Percentiles rank a stretch among this genome's conserved stretches.
Evolutionary conservation across 2,888 invertebrate species (phyloP).

Genomic region (Limnephilus rhombicus): DNA sequence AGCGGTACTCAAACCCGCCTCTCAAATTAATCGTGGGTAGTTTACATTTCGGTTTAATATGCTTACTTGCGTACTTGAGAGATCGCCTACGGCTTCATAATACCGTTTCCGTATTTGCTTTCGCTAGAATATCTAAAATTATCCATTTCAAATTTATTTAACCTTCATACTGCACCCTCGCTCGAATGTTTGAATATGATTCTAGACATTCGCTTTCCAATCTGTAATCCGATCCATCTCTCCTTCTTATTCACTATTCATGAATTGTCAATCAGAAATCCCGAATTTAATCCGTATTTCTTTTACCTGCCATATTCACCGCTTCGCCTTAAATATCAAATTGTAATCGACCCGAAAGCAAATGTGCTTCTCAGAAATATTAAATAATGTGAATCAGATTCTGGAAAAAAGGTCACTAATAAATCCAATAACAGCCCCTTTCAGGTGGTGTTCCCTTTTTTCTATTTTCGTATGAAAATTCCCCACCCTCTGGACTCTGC

Average conservation of each 20-base stretch:
- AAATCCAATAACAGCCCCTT: slow-evolving; percentile 31
- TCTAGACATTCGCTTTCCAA: slow-evolving; percentile 5
- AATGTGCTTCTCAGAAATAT: slow-evolving; percentile 21
- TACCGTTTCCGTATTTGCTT: neutral
- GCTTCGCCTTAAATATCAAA: slow-evolving; percentile 29
- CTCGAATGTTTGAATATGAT: slow-evolving; percentile 6
- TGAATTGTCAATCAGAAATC: slow-evolving; percentile 34
- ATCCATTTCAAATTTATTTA: neutral
- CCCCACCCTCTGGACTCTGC: neutral
- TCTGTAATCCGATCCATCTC: neutral
- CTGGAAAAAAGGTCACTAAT: slow-evolving; percentile 40
- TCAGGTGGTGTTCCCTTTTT: neutral
- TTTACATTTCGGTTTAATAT: too few relatives aligned
- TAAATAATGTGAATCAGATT: slow-evolving; percentile 34
- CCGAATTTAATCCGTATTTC: slow-evolving; percentile 19
- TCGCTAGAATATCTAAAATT: neutral
- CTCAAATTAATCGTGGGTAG: too few relatives aligned
- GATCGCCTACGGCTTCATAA: neutral
- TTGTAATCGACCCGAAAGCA: slow-evolving; percentile 34
- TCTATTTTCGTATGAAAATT: neutral
- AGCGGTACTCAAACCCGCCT: too few relatives aligned
- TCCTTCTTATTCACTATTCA: slow-evolving; percentile 18
- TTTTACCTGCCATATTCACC: slow-evolving; percentile 21
- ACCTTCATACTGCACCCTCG: neutral
- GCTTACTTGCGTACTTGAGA: neutral